phyloP scores from a whole-genome alignment of 2,113 vertebrate species.

The Camelus dromedarius region DNA sequence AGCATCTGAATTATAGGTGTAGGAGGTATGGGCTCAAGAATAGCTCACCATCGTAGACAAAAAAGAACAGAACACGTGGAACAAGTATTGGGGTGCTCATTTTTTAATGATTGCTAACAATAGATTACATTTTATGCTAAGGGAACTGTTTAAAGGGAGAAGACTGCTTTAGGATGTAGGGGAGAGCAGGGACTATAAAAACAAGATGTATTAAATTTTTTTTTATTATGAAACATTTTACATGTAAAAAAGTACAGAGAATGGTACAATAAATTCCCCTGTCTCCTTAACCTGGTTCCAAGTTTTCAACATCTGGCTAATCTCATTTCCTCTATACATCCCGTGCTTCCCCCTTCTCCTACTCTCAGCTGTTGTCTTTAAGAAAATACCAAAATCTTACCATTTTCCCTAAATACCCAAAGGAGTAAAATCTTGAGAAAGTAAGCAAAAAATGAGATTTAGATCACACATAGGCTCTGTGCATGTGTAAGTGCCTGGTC shows the following conservation, averaged over 20 bases:
- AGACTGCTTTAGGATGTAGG: neutral
- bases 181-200: neutral
- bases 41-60: neutral
- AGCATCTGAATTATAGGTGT: neutral
- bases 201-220: neutral
- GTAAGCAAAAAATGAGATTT: neutral
- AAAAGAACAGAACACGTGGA: neutral
- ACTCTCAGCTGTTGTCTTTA: neutral
- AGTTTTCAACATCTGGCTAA: neutral
- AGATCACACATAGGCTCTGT: neutral
- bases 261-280: neutral
- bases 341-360: neutral
- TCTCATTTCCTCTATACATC: neutral
- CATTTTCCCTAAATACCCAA: neutral
- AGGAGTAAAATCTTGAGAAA: neutral
- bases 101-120: neutral
- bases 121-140: neutral
- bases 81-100: neutral
- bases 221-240: slow-evolving; percentile 9
- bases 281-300: neutral
- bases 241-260: neutral
- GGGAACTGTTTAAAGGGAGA: neutral
- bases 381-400: neutral
- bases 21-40: neutral
- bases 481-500: neutral